Evolutionary conservation across 30 jellyfish, hydroid and myxozoan genomes (phyloP), one percentile per base, ranked within the genome.

Genomic region (Turritopsis rubra): DNA sequence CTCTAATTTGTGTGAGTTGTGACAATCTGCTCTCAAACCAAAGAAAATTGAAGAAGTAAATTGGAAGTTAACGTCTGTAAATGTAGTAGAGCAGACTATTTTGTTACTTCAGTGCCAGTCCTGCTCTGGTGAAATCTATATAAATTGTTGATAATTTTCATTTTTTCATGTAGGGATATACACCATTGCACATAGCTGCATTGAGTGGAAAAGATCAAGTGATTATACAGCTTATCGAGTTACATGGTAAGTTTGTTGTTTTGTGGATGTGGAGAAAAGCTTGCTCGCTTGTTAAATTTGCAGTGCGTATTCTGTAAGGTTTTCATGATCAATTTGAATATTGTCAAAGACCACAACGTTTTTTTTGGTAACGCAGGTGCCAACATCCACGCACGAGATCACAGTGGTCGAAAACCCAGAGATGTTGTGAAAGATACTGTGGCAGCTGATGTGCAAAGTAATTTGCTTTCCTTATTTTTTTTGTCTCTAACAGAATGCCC

Each of bases 101-200:
- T n/a, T n/a, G n/a, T n/a, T n/a, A n/a, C n/a, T n/a, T n/a, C n/a
- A n/a, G n/a, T n/a, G n/a, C n/a, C n/a, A n/a, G n/a, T n/a, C n/a
- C n/a, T n/a, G n/a, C n/a, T n/a, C n/a, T n/a, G n/a, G n/a, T n/a
- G n/a, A n/a, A n/a, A n/a, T n/a, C n/a, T n/a, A n/a, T n/a, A n/a
- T n/a, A 13, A 41, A 41, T 41, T 41, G 13, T 41, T 41, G 60
- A 41, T 41, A 41, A 41, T 41, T 68, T 60, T 60, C 19, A 60
- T 18, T 18, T 60, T 60, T 60, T 18, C 30, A 7, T 22, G 25
- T 75, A 91, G 97, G 98, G 98, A 9, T 93, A 92, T 54, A 92
- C 98, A 1, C 96, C 98, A 1, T 75, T 92, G 18, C 98, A 92
- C 73, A 68, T 92, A 21, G 98, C 98, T 20, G 96, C 98, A 1